Conservation (phyloP, 2,113 vertebrate genomes). For the Rousettus leschenaultii region DNA sequence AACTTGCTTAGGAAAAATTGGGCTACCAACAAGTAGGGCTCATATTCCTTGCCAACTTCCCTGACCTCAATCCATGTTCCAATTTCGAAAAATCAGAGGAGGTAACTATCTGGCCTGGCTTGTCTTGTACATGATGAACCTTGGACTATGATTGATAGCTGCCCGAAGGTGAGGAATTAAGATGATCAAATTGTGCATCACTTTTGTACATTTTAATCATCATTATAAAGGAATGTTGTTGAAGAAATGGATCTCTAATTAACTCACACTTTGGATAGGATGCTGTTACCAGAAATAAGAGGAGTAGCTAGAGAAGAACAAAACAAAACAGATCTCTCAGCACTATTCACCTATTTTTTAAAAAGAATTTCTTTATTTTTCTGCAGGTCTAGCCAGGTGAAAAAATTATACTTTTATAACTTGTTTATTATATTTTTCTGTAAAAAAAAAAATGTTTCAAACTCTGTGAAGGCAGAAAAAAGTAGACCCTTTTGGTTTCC, state of each 20-base stretch:
- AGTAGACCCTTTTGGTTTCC: not conserved
- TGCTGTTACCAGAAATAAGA: not conserved
- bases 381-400: not conserved
- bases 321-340: not conserved
- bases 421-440: not conserved
- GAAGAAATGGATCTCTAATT: not conserved
- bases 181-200: not conserved
- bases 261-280: not conserved
- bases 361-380: not conserved
- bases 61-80: not conserved
- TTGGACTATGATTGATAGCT: not conserved
- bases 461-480: not conserved
- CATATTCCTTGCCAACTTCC: not conserved
- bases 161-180: not conserved
- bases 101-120: not conserved
- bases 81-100: not conserved
- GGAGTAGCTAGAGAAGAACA: not conserved
- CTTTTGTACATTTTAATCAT: not conserved
- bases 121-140: not conserved
- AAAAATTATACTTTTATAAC: not conserved
- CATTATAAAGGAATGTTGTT: not conserved
- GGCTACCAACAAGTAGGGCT: not conserved
- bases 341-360: not conserved
- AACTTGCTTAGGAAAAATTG: not conserved
- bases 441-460: not conserved